Conservation (phyloP, 1,140 invertebrate species). For the Eriosoma lanigerum region DNA sequence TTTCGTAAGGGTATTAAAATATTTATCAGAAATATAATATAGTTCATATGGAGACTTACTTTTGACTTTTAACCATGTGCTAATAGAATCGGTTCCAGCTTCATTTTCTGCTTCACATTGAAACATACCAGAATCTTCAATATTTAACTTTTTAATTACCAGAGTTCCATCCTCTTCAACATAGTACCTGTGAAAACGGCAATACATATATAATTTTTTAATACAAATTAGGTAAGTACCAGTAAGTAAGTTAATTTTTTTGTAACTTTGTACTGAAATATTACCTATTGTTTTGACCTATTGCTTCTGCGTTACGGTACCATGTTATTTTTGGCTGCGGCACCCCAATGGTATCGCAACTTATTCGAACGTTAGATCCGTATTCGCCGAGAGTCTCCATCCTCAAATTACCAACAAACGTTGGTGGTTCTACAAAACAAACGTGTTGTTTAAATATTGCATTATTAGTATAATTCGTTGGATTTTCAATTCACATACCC, state of each 20-base stretch:
- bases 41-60: slow-evolving; percentile 70
- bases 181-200: slow-evolving; percentile 63
- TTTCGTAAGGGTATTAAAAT: not conserved
- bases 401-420: slow-evolving; percentile 65
- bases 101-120: slow-evolving; percentile 90
- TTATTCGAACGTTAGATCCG: slow-evolving; percentile 69
- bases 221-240: slow-evolving; percentile 53
- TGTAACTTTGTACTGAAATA: not conserved
- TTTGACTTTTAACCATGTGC: slow-evolving; percentile 92
- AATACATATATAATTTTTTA: not conserved
- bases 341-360: slow-evolving; percentile 76
- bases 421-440: slow-evolving; percentile 70
- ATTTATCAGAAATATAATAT: not conserved
- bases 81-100: slow-evolving; percentile 84
- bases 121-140: slow-evolving; percentile 90
- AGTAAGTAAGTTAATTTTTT: too few species aligned
- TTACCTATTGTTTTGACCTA: slow-evolving; percentile 45
- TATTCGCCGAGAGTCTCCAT: slow-evolving; percentile 80
- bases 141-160: slow-evolving; percentile 77
- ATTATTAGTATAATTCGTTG: not conserved
- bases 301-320: slow-evolving; percentile 70
- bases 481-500: slow-evolving; percentile 58
- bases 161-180: slow-evolving; percentile 79
- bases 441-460: not conserved
- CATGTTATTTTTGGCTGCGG: slow-evolving; percentile 77